These are phyloP conservation scores for Brachypodius melanocephalos DNA, from an alignment of 2,113 vertebrate genomes.

Conservation along the genomic window DNA sequence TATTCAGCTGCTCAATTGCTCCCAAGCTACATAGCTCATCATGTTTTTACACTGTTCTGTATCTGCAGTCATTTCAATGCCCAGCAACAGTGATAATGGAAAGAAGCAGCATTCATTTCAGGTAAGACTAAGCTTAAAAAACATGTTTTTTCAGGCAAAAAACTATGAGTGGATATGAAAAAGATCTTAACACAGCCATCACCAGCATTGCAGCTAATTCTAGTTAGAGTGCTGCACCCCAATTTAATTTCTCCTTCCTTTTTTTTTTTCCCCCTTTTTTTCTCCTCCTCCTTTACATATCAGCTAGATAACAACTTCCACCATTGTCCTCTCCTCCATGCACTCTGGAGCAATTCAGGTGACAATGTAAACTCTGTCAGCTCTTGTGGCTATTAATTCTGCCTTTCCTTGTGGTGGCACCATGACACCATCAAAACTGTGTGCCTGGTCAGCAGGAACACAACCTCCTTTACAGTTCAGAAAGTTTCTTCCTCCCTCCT, in stretches of 20 bases:
- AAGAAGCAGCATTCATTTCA: constrained; percentile 6
- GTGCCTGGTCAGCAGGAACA: background rate
- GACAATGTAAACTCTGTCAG: background rate
- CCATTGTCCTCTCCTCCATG: background rate
- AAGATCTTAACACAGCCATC: background rate
- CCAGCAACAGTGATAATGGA: background rate
- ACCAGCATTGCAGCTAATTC: background rate
- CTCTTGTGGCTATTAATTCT: background rate
- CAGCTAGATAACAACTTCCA: background rate
- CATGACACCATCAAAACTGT: background rate
- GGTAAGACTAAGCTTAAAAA: background rate
- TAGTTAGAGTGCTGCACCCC: background rate
- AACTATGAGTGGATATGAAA: background rate
- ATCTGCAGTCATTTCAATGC: constrained; percentile 47
- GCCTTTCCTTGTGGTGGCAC: background rate
- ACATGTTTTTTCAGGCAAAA: background rate
- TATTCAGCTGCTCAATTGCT: constrained; percentile 35
- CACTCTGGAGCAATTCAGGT: background rate
- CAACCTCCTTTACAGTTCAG: background rate
- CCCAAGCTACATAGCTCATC: constrained; percentile 5
- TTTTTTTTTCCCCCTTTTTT: background rate
- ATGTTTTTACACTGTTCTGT: background rate
- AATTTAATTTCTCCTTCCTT: background rate
- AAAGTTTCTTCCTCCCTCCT: background rate
- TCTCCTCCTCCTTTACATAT: background rate